These are phyloP conservation scores for Prostheceraeus crozeri DNA, from an alignment of 2,888 invertebrate genomes.

Conservation along the genomic window DNA sequence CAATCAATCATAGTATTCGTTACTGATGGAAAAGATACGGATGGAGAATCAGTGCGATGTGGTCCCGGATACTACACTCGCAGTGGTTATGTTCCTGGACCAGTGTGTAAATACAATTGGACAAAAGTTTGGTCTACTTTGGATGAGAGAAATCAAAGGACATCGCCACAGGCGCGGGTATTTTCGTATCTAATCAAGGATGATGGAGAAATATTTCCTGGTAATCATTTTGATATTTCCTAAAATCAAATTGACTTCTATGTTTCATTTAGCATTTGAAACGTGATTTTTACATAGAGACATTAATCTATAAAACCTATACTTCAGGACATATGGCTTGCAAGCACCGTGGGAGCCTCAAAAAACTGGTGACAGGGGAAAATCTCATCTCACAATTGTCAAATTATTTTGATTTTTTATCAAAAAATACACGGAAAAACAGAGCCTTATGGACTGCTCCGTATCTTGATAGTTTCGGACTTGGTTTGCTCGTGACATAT, in stretches of 20 bases:
- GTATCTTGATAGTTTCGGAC: slow-evolving; percentile 56
- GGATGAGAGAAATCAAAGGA: slow-evolving; percentile 47
- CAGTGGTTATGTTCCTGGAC: slow-evolving; percentile 57
- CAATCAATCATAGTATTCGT: slow-evolving; percentile 56
- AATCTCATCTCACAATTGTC: slow-evolving; percentile 57
- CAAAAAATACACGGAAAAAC: slow-evolving; percentile 50
- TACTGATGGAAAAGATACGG: slow-evolving; percentile 56
- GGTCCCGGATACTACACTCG: slow-evolving; percentile 56
- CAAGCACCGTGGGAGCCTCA: slow-evolving; percentile 49
- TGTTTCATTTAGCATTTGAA: background rate
- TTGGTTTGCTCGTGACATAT: slow-evolving; percentile 58
- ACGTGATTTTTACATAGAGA: background rate
- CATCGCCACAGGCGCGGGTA: slow-evolving; percentile 48
- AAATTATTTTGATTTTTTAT: slow-evolving; percentile 57
- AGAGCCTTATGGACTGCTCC: slow-evolving; percentile 57
- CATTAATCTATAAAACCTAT: background rate
- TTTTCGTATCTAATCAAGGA: slow-evolving; percentile 57
- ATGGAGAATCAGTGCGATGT: slow-evolving; percentile 56
- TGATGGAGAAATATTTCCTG: slow-evolving; percentile 56
- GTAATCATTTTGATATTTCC: too few species aligned
- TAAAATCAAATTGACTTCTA: slow-evolving; percentile 52
- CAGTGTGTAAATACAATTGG: slow-evolving; percentile 58
- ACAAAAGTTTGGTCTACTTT: slow-evolving; percentile 54
- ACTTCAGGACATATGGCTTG: slow-evolving; percentile 41
- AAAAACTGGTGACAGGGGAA: slow-evolving; percentile 53